Evolutionary conservation across 37 sponge, comb jelly and placozoan genomes (phyloP).

Genomic region (Agelas oroides): DNA sequence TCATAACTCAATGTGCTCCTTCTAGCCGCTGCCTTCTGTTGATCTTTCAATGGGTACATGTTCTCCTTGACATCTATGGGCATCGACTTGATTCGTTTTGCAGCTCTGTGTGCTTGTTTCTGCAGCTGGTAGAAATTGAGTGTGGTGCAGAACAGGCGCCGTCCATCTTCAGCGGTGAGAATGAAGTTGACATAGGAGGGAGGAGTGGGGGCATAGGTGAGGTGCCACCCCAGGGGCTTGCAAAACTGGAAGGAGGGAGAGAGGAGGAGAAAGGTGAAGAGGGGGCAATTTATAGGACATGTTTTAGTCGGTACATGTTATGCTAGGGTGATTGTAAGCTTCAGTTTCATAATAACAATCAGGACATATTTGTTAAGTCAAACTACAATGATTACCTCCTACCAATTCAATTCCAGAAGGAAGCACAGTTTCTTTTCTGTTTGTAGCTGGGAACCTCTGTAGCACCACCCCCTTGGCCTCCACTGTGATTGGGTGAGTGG

Average conservation of each 20-base stretch:
- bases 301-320: too few relatives aligned
- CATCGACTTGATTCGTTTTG: background rate
- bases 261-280: slow-evolving; percentile 24
- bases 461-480: slow-evolving; percentile 34
- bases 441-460: slow-evolving; percentile 54
- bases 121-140: slow-evolving; percentile 67
- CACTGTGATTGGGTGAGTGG: background rate
- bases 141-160: slow-evolving; percentile 60
- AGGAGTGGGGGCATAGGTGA: slow-evolving; percentile 27
- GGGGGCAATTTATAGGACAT: too few relatives aligned
- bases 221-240: slow-evolving; percentile 76
- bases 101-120: background rate
- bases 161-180: slow-evolving; percentile 73
- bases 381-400: too few relatives aligned
- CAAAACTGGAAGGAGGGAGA: slow-evolving; percentile 69
- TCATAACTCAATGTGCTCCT: background rate
- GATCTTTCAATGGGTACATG: too few relatives aligned
- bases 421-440: slow-evolving; percentile 31
- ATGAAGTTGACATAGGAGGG: slow-evolving; percentile 71
- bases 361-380: too few relatives aligned
- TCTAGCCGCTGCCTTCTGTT: too few relatives aligned
- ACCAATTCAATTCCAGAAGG: slow-evolving; percentile 71
- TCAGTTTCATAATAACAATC: too few relatives aligned
- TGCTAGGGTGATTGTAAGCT: too few relatives aligned
- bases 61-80: background rate